Evolutionary conservation across 2,113 vertebrate species (phyloP).

Genomic region (Takifugu flavidus): DNA sequence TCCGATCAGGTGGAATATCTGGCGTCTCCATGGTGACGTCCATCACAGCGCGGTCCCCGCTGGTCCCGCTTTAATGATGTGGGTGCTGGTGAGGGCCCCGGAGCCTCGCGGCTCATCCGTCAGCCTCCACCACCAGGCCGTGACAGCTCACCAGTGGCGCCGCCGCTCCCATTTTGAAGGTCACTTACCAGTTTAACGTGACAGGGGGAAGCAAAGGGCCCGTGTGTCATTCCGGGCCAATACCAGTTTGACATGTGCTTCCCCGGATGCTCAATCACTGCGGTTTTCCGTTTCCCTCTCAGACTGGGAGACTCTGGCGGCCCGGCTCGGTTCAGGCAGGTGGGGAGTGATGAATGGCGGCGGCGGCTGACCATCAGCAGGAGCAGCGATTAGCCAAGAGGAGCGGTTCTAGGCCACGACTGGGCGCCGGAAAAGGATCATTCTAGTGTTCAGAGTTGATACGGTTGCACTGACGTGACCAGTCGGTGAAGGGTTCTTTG

Average conservation of each 20-base stretch:
- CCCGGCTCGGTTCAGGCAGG: slow-evolving; percentile 23
- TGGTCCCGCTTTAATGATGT: slow-evolving; percentile 47
- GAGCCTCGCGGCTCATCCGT: slow-evolving; percentile 32
- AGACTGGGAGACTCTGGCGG: slow-evolving; percentile 27
- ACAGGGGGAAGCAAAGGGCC: slow-evolving; percentile 41
- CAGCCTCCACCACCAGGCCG: slow-evolving; percentile 37
- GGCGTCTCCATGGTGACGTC: slow-evolving; percentile 14
- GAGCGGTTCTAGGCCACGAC: too few species aligned
- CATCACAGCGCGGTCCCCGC: slow-evolving; percentile 2
- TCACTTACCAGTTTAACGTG: slow-evolving; percentile 61
- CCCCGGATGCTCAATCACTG: slow-evolving; percentile 61
- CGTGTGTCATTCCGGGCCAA: slow-evolving; percentile 47
- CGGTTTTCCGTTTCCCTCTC: slow-evolving; percentile 50
- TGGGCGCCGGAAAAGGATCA: too few species aligned
- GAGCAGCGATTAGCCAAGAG: slow-evolving; percentile 31
- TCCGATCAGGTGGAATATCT: background rate
- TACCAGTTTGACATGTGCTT: slow-evolving; percentile 62
- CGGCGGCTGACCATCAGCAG: slow-evolving; percentile 38
- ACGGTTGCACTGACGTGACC: too few species aligned
- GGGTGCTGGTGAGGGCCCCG: slow-evolving; percentile 35
- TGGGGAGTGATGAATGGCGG: slow-evolving; percentile 63
- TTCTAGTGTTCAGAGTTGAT: too few species aligned
- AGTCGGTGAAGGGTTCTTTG: too few species aligned
- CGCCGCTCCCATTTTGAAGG: slow-evolving; percentile 55
- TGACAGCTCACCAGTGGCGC: slow-evolving; percentile 37